These are phyloP conservation scores for Elanoides forficatus DNA, from an alignment of 2,113 vertebrate species.

Conservation along the genomic window DNA sequence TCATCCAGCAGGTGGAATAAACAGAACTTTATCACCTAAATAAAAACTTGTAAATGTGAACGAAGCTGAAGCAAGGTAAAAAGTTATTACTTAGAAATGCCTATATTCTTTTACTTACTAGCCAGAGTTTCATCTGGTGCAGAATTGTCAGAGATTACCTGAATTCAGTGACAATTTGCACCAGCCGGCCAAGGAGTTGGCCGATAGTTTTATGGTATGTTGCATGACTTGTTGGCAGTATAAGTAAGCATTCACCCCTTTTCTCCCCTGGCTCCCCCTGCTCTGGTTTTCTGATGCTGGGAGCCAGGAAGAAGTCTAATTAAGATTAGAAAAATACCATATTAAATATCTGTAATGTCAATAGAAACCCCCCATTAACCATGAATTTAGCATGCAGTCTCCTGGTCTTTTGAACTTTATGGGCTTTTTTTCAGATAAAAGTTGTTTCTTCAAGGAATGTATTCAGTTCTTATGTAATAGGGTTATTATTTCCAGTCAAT, in stretches of 20 bases:
- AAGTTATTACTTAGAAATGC: background rate
- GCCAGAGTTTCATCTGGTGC: background rate
- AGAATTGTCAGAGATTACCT: background rate
- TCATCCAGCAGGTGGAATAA: background rate
- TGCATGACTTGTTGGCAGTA: background rate
- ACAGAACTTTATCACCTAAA: background rate
- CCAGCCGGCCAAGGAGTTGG: background rate
- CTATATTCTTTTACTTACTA: background rate
- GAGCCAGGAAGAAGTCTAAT: background rate
- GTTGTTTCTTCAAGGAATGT: background rate
- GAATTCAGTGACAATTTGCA: background rate
- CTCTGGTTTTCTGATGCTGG: background rate
- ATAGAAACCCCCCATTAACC: background rate
- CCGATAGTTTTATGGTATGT: accelerated
- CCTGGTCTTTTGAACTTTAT: background rate
- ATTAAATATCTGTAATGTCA: background rate
- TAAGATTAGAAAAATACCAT: background rate
- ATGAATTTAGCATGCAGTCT: background rate
- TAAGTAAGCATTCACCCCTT: background rate
- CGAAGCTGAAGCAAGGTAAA: background rate
- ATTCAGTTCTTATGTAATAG: background rate
- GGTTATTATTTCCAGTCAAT: background rate
- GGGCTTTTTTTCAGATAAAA: background rate
- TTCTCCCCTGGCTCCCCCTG: background rate
- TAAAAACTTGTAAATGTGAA: background rate